Evolutionary conservation across 2,797 vertebrate species (phyloP), one percentile per base, ranked within the genome.

Genomic region (Lepilemur septentrionalis): DNA sequence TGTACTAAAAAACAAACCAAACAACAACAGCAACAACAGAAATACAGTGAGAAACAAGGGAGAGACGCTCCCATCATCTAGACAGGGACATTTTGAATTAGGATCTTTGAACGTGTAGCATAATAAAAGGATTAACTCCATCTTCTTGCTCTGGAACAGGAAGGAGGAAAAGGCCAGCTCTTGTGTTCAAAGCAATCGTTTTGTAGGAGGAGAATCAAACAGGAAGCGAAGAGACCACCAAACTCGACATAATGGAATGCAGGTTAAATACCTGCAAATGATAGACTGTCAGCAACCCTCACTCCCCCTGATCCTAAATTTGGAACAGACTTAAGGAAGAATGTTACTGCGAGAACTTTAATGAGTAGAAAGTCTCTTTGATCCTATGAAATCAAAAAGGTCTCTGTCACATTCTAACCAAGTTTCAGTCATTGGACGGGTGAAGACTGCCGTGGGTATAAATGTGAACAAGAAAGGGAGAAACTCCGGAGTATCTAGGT

Each of bases 281-380:
- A 96, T 43, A 95, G 76, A 88, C 87, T 79, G 73, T 38, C 7
- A 1, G 41, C 55, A 75, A 95, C 90, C 61, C 43, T 67, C 70
- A 20, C 70, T 85, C 81, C 75, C 48, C 25, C 2, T 0, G 30
- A 52, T 52, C 30, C 38, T 76, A 87, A 81, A 78, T 96, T 69
- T 88, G 92, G 95, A 90, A 92, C 65, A 90, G 78, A 93, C 81
- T 87, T 89, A 75, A 57, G 50, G 85, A 93, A 94, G 81, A 96
- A 92, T 70, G 57, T 52, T 80, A 43, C 28, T 25, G 13, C 30
- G 76, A 78, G 50, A 84, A 94, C 30, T 41, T 85, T 88, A 96
- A 91, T 89, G 93, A 75, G 22, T 22, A 87, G 92, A 91, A 93
- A 80, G 14, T 30, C 43, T 92, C 87, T 96, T 95, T 96, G 92